Conservation (phyloP, 64 coral and sea anemone species). For the Pocillopora damicornis region DNA sequence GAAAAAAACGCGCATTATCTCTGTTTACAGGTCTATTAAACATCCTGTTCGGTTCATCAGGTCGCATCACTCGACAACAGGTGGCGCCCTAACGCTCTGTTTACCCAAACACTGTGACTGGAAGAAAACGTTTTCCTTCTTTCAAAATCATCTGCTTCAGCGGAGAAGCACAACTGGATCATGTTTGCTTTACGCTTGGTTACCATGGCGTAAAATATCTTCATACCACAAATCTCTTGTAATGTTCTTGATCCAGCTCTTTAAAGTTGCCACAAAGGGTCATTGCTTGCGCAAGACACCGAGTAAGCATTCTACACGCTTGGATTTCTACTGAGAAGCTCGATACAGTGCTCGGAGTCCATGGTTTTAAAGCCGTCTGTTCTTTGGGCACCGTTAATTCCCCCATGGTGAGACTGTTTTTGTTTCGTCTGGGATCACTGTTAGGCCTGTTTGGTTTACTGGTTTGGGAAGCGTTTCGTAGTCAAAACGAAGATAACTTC, state of each 20-base stretch:
- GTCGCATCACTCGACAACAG: neutral
- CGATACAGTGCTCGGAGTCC: neutral
- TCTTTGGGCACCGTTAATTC: neutral
- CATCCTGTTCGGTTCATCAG: neutral
- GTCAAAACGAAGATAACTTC: slow-evolving; percentile 1
- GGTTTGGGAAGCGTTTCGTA: slow-evolving; percentile 46
- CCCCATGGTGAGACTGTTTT: slow-evolving; percentile 53
- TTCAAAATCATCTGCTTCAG: slow-evolving; percentile 24
- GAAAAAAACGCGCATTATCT: slow-evolving; percentile 15
- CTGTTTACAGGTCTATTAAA: neutral
- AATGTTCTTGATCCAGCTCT: neutral
- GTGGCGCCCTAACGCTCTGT: neutral
- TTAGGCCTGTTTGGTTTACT: slow-evolving; percentile 43
- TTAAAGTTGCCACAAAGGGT: slow-evolving; percentile 17
- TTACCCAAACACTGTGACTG: neutral
- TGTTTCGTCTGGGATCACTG: slow-evolving; percentile 52
- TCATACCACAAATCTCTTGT: slow-evolving; percentile 27
- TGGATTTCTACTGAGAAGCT: neutral
- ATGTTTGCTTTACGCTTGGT: neutral
- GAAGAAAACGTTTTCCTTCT: neutral
- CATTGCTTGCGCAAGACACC: slow-evolving; percentile 8
- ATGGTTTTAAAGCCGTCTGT: neutral
- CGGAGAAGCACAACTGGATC: neutral
- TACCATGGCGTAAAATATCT: neutral
- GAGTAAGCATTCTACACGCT: neutral